Evolutionary conservation across 2,113 vertebrate genomes (phyloP), one percentile per base, ranked within the genome.

Genomic region (Tachysurus vachellii): DNA sequence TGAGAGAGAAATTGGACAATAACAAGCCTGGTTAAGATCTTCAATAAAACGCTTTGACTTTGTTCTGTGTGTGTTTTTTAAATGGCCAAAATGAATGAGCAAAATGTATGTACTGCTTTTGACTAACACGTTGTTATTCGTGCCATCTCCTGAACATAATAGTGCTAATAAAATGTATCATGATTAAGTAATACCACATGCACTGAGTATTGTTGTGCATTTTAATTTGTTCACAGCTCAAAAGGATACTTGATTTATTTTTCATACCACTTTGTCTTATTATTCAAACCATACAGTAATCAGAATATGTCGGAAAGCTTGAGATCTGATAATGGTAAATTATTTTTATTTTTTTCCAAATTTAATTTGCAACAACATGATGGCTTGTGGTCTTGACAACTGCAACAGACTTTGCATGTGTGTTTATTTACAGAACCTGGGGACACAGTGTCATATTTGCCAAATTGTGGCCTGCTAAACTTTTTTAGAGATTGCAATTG

Each of bases 1-100:
- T 4, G 79, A 90, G 77, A 86, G 85, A 53, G 90, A 91, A 73
- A 91, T 76, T 23, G 86, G 88, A 91, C 87, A 56, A 56, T 6
- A 28, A 28, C 13, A 59, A 21, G 47, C 47, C 71, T 36, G 73
- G 28, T 53, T 2, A n/a, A 54, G 3, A 68, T 6, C 28, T 50
- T 62, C 68, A 68, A 80, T 86, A 68, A 86, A 86, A 79, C 53
- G 42, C 19, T 66, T 61, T 26, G 21, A 47, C 21, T 68, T 80
- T n/a, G 56, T n/a, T 80, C 17, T n/a, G 47, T 56, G 44, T 66
- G 14, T 44, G 5, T 42, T 23, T 47, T 73, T 1, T 42, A 26
- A 5, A 66, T 28, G 13, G 12, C n/a, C n/a, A 14, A 66, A 70
- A 70, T 16, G 1, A 5, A 36, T 42, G 1, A 50, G 17, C 16